Evolutionary conservation across 30 jellyfish, hydroid and myxozoan species (phyloP).

Genomic region (Aurelia sp.): DNA sequence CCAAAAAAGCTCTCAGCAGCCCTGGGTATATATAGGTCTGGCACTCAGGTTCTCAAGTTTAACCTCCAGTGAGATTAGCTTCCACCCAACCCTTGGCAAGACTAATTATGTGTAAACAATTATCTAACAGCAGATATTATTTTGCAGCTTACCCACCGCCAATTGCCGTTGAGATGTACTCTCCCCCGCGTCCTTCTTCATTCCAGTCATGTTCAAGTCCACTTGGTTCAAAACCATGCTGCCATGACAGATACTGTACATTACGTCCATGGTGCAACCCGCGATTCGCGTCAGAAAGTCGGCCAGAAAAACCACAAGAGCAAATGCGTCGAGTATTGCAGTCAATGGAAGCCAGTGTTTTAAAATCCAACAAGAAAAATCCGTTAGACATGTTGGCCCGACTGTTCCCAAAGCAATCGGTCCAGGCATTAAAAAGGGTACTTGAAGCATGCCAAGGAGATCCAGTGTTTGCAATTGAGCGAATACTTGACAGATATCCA

Average conservation of each 20-base stretch:
- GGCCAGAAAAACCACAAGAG: constrained; percentile 58
- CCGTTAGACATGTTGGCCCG: constrained; percentile 93
- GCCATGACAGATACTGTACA: constrained; percentile 84
- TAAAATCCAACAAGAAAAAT: constrained; percentile 66
- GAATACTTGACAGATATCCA: constrained; percentile 87
- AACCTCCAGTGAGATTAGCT: too few relatives aligned
- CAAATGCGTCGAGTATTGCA: constrained; percentile 50
- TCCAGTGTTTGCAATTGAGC: constrained; percentile 93
- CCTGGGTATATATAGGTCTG: too few relatives aligned
- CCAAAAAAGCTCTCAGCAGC: too few relatives aligned
- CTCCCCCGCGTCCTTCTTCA: constrained; percentile 70
- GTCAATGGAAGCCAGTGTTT: constrained; percentile 52
- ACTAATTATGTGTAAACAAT: too few relatives aligned
- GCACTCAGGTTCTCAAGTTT: too few relatives aligned
- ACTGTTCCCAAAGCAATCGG: constrained; percentile 88
- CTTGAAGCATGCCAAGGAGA: constrained; percentile 90
- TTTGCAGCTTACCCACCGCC: constrained; percentile 7
- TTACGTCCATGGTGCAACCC: constrained; percentile 76
- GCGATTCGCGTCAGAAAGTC: constrained; percentile 46
- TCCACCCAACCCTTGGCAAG: too few relatives aligned
- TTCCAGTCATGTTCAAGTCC: constrained; percentile 71
- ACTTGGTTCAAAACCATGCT: constrained; percentile 62
- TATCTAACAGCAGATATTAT: neutral
- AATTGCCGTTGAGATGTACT: constrained; percentile 51
- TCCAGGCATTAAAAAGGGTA: constrained; percentile 69